phyloP scores from a whole-genome alignment of 2,113 vertebrate genomes.

The Marmota flaviventris region DNA sequence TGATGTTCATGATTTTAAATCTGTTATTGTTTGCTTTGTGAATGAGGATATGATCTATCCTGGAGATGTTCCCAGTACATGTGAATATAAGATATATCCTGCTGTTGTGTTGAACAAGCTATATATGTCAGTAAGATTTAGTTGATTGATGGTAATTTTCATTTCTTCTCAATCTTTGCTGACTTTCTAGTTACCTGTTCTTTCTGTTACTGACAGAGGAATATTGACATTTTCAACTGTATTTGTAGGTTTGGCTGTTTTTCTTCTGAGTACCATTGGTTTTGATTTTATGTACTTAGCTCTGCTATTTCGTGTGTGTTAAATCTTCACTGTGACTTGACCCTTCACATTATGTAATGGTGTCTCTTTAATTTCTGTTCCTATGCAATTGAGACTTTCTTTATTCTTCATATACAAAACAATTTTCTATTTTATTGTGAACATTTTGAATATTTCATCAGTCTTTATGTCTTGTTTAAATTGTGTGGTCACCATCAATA shows the following conservation, averaged over 20 bases:
- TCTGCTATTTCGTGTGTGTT: background rate
- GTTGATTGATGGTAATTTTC: background rate
- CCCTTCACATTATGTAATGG: background rate
- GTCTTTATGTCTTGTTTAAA: background rate
- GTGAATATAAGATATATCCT: background rate
- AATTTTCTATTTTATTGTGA: background rate
- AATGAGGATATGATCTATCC: background rate
- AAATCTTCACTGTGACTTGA: background rate
- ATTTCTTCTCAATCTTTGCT: background rate
- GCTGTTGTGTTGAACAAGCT: background rate
- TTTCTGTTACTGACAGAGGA: background rate
- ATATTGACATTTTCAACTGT: background rate
- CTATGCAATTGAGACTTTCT: background rate
- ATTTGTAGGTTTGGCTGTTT: background rate
- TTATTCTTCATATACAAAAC: background rate
- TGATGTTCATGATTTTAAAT: background rate
- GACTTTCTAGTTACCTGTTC: background rate
- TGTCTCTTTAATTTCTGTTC: background rate
- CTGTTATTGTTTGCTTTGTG: conserved; percentile 40
- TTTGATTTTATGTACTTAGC: background rate
- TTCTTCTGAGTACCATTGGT: background rate
- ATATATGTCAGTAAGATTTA: background rate
- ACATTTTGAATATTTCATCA: background rate
- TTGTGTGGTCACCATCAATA: background rate
- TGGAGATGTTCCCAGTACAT: background rate